Evolutionary conservation across 1,140 invertebrate genomes (phyloP).

Genomic region (Parasteatoda tepidariorum): DNA sequence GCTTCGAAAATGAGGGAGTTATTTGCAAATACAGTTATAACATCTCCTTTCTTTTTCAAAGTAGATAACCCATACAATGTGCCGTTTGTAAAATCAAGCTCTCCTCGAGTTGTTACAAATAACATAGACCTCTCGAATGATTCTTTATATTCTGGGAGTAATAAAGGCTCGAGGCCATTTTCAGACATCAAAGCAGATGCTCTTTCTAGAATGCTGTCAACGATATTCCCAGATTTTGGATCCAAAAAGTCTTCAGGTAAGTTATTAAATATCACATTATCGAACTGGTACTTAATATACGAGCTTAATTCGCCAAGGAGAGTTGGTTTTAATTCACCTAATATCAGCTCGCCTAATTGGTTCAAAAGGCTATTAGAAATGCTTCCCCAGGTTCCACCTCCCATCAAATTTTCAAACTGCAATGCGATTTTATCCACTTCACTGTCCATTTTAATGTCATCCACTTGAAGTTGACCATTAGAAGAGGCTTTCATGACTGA

Average conservation of each 20-base stretch:
- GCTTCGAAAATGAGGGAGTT: constrained; percentile 61
- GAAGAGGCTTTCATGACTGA: background rate
- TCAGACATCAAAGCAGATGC: constrained; percentile 18
- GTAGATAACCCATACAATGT: constrained; percentile 62
- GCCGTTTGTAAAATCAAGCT: constrained; percentile 58
- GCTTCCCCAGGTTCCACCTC: constrained; percentile 33
- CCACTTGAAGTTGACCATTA: background rate
- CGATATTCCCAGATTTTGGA: constrained; percentile 34
- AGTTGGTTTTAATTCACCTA: constrained; percentile 56
- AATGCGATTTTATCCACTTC: constrained; percentile 43
- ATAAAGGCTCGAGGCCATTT: constrained; percentile 58
- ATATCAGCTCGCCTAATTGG: constrained; percentile 58
- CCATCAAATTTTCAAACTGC: constrained; percentile 62
- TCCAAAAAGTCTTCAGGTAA: constrained; percentile 28
- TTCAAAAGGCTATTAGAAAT: constrained; percentile 61
- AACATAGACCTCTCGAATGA: constrained; percentile 13
- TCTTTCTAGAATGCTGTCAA: constrained; percentile 58
- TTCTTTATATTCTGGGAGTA: constrained; percentile 53
- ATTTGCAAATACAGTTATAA: constrained; percentile 57
- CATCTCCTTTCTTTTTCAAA: constrained; percentile 59
- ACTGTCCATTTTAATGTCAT: constrained; percentile 41
- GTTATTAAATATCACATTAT: constrained; percentile 44
- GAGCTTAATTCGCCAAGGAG: constrained; percentile 43
- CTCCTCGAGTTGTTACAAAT: constrained; percentile 28
- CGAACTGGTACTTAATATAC: constrained; percentile 47